Conservation (phyloP, 2,888 invertebrate genomes). For the Melinopterus prodromus region DNA sequence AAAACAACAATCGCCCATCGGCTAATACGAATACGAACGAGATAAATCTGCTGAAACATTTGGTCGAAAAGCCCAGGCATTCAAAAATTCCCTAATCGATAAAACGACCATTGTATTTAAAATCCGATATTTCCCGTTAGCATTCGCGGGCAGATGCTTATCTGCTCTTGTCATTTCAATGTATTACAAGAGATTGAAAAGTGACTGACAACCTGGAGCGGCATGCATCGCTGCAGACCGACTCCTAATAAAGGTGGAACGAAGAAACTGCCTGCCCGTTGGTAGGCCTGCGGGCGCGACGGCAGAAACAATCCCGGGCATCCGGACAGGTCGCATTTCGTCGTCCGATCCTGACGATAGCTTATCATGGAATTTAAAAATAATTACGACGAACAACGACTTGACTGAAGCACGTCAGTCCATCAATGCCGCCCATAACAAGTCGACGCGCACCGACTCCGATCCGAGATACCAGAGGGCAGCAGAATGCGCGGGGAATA, state of each 20-base stretch:
- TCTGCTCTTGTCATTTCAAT: slow-evolving; percentile 40
- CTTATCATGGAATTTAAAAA: slow-evolving; percentile 60
- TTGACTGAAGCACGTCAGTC: slow-evolving; percentile 55
- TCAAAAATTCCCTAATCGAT: too few species aligned
- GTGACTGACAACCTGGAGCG: slow-evolving; percentile 33
- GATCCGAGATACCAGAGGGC: slow-evolving; percentile 33
- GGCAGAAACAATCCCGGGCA: slow-evolving; percentile 15
- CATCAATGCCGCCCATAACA: slow-evolving; percentile 50
- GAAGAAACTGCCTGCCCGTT: slow-evolving; percentile 8
- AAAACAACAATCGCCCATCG: too few species aligned
- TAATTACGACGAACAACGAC: slow-evolving; percentile 56
- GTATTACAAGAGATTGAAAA: slow-evolving; percentile 38
- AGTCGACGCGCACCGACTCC: slow-evolving; percentile 37
- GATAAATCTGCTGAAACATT: too few species aligned
- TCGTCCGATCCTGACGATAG: slow-evolving; percentile 54
- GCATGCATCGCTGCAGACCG: slow-evolving; percentile 17
- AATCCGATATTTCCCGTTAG: slow-evolving; percentile 37
- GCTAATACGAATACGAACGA: too few species aligned
- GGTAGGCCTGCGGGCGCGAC: slow-evolving; percentile 22
- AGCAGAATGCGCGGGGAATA: slow-evolving; percentile 48
- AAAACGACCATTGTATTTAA: slow-evolving; percentile 32
- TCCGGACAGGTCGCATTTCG: slow-evolving; percentile 13
- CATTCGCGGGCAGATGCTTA: slow-evolving; percentile 36
- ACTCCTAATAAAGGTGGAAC: slow-evolving; percentile 35
- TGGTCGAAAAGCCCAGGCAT: too few species aligned